Conservation (phyloP, 2,888 invertebrate genomes). For the Drosophila mulleri region DNA sequence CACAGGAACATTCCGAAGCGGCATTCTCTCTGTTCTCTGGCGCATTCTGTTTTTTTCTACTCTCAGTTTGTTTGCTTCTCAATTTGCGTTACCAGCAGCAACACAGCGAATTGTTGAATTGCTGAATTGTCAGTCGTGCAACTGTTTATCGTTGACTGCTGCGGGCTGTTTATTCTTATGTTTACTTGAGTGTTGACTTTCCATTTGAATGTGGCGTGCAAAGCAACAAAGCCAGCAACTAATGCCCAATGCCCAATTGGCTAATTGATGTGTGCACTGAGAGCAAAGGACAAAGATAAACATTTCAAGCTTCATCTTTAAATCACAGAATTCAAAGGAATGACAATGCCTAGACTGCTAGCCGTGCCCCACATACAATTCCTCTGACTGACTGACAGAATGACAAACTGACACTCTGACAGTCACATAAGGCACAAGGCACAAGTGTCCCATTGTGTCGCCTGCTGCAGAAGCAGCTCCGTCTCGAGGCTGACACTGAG, state of each 20-base stretch:
- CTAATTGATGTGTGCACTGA: conserved; percentile 42
- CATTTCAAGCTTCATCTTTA: conserved; percentile 10
- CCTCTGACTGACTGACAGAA: conserved; percentile 9
- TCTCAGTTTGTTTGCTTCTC: conserved; percentile 28
- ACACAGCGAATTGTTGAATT: conserved; percentile 1
- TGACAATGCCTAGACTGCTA: neutral
- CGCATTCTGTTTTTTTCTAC: neutral
- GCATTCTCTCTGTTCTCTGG: too few relatives aligned
- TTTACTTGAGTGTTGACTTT: conserved; percentile 22
- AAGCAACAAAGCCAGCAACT: neutral
- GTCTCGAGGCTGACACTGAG: conserved; percentile 40
- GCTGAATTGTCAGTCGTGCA: conserved; percentile 8
- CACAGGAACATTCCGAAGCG: neutral
- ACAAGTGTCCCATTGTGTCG: conserved; percentile 18
- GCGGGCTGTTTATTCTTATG: conserved; percentile 41
- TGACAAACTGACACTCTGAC: conserved; percentile 5
- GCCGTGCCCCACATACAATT: conserved; percentile 28
- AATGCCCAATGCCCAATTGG: conserved; percentile 17
- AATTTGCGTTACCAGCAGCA: conserved; percentile 37
- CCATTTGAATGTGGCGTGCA: conserved; percentile 11
- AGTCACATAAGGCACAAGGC: conserved; percentile 30
- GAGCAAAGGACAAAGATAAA: neutral
- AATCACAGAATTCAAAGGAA: conserved; percentile 10
- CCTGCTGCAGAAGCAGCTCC: conserved; percentile 11
- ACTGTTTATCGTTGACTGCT: conserved; percentile 41